These are phyloP conservation scores for Fistularia commersonii DNA, from an alignment of 2,797 vertebrate species.

Conservation along the genomic window DNA sequence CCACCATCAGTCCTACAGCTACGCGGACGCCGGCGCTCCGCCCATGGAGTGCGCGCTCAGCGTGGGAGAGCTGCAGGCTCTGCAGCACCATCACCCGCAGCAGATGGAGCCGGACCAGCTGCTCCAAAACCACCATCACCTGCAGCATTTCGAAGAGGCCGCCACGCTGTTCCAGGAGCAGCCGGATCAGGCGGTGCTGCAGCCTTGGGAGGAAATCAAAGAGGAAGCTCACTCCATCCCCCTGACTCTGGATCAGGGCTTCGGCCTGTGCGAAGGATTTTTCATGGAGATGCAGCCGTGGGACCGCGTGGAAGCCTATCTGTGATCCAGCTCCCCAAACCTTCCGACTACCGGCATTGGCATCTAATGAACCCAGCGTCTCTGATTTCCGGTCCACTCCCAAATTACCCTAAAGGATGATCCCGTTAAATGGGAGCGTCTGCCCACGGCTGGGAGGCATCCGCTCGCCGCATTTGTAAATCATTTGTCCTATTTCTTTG, in stretches of 20 bases:
- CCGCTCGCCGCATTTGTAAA: too few species aligned
- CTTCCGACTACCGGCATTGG: slow-evolving; percentile 12
- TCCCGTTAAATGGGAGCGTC: too few species aligned
- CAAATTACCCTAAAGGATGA: slow-evolving; percentile 2
- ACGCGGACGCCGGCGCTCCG: slow-evolving; percentile 59
- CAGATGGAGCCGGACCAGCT: slow-evolving; percentile 62
- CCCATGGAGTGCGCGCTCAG: slow-evolving; percentile 54
- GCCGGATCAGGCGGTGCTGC: slow-evolving; percentile 60
- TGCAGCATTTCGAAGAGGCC: slow-evolving; percentile 72
- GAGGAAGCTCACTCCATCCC: slow-evolving; percentile 74
- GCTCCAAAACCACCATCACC: slow-evolving; percentile 60
- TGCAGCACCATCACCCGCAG: slow-evolving; percentile 59
- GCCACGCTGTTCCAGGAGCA: slow-evolving; percentile 72
- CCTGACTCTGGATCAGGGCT: slow-evolving; percentile 76
- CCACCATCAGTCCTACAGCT: slow-evolving; percentile 67
- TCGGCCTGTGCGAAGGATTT: slow-evolving; percentile 77
- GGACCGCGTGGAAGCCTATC: slow-evolving; percentile 73
- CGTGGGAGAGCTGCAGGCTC: slow-evolving; percentile 60
- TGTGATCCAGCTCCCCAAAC: slow-evolving; percentile 61
- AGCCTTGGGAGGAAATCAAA: slow-evolving; percentile 82
- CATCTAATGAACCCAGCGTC: slow-evolving; percentile 2
- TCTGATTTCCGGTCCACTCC: slow-evolving; percentile 6
- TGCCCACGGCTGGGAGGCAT: too few species aligned
- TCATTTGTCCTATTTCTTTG: neutral
- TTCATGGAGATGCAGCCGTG: slow-evolving; percentile 81